A percentile compares a stretch with the other conserved stretches of the same genome.
These are phyloP conservation scores for Thereva nobilitata DNA, from an alignment of 2,888 invertebrate species.

Conservation along the genomic window DNA sequence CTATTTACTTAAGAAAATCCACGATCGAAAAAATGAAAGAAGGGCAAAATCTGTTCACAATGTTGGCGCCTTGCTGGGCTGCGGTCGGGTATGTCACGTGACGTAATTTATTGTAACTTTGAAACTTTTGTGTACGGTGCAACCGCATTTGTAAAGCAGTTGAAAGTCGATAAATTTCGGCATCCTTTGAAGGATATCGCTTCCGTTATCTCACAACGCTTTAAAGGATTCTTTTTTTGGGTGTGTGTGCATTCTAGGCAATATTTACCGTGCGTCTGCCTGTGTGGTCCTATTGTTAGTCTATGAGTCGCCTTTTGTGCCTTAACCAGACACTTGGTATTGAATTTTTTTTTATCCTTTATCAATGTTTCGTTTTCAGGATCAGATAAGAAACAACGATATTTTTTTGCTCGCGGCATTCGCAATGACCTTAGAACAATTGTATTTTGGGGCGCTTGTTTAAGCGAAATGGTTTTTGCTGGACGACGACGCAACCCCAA, in stretches of 20 bases:
- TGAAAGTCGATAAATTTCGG: constrained; percentile 28
- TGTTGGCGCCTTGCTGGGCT: constrained; percentile 29
- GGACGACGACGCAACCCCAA: no score
- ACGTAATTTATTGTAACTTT: constrained; percentile 23
- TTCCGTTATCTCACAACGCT: constrained; percentile 28
- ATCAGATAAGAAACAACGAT: no score
- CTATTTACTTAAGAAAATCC: no score
- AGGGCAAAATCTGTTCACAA: no score
- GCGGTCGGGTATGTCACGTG: not conserved
- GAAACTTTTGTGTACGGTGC: constrained; percentile 17
- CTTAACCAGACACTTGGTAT: no score
- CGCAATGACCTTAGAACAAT: no score
- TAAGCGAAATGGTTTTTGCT: no score
- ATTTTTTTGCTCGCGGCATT: no score
- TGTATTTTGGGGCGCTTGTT: no score
- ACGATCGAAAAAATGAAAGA: no score
- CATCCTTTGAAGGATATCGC: constrained; percentile 26
- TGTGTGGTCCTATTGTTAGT: constrained; percentile 41
- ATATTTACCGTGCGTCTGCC: constrained; percentile 32
- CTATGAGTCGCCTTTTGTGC: constrained; percentile 4
- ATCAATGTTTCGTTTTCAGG: no score
- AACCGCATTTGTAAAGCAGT: constrained; percentile 20
- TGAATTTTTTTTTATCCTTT: no score
- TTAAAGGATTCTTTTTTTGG: constrained; percentile 15
- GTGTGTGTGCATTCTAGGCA: not conserved